These are phyloP conservation scores for Pseudochromis fuscus DNA, from an alignment of 2,797 vertebrate genomes.

Conservation along the genomic window DNA sequence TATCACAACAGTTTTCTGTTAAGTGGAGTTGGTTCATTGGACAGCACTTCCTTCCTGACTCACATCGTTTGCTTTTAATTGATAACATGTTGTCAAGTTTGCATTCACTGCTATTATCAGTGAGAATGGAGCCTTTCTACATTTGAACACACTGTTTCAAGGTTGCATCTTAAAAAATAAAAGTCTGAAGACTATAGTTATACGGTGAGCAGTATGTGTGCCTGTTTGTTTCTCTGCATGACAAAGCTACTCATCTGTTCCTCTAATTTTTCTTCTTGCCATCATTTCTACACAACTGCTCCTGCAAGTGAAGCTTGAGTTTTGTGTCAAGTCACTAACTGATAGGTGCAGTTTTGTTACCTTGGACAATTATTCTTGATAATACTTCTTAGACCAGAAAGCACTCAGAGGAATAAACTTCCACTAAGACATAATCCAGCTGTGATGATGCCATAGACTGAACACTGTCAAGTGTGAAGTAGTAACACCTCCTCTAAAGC, in stretches of 20 bases:
- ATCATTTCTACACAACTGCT: neutral
- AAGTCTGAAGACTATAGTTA: no score
- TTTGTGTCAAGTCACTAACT: neutral
- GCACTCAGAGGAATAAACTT: no score
- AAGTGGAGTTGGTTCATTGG: slow-evolving; percentile 8
- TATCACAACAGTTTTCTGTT: neutral
- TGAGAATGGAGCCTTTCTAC: no score
- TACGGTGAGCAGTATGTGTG: no score
- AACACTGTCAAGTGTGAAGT: no score
- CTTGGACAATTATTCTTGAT: neutral
- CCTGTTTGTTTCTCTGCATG: neutral
- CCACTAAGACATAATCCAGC: no score
- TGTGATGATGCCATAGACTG: no score
- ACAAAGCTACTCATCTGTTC: neutral
- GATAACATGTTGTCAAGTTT: neutral
- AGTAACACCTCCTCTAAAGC: no score
- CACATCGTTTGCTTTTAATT: neutral
- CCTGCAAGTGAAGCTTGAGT: neutral
- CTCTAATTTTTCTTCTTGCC: neutral
- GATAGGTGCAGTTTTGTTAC: neutral
- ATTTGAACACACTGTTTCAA: neutral
- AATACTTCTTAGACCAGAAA: neutral
- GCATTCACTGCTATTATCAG: no score
- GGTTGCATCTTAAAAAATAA: neutral
- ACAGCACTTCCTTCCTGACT: slow-evolving; percentile 14